Conservation (phyloP, 2,888 invertebrate species). For the Polyploca ridens region DNA sequence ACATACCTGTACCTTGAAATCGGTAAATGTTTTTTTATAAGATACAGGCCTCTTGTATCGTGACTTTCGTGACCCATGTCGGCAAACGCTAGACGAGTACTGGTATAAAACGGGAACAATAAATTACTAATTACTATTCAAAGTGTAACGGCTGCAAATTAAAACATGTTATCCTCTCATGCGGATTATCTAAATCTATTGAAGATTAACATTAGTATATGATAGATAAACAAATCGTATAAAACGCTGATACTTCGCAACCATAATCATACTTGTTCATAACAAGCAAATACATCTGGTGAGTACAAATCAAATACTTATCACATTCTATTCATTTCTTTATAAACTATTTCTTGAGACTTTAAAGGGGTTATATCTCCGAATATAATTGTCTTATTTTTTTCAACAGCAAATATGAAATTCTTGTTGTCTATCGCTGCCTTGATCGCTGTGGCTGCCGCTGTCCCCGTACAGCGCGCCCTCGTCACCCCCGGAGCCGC, state of each 20-base stretch:
- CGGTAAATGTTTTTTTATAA: no score
- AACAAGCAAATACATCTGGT: constrained; percentile 9
- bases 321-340: neutral
- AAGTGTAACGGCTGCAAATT: neutral
- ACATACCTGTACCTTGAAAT: no score
- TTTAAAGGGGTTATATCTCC: no score
- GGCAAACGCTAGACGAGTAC: neutral
- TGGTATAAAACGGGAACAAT: neutral
- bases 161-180: neutral
- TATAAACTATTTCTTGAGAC: neutral
- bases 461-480: constrained; percentile 26
- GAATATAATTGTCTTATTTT: neutral
- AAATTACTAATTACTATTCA: neutral
- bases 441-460: constrained; percentile 29
- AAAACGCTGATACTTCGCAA: neutral
- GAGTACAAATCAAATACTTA: neutral
- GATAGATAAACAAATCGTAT: constrained; percentile 6
- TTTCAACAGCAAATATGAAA: constrained; percentile 11
- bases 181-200: neutral
- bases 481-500: constrained; percentile 29
- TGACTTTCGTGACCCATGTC: neutral
- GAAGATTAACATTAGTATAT: neutral
- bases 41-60: neutral
- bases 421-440: constrained; percentile 24
- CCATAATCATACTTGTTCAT: neutral